Percentiles rank a stretch among this genome's conserved stretches.
phyloP scores from a whole-genome alignment of 2,113 vertebrate species.

The Hippolais icterina region DNA sequence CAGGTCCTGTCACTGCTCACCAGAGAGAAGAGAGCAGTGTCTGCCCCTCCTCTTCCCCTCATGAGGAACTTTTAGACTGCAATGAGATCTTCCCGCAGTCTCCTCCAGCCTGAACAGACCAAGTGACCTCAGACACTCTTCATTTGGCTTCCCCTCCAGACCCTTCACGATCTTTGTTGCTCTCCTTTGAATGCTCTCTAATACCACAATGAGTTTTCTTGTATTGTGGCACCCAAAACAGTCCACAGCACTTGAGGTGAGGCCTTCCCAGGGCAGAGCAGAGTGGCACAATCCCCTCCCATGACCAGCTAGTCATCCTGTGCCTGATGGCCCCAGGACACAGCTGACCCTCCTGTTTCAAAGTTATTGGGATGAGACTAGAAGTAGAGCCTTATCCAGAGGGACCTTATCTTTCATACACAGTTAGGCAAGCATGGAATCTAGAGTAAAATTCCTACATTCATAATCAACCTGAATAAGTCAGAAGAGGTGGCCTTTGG shows the following conservation, averaged over 20 bases:
- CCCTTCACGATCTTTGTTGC: neutral
- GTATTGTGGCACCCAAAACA: neutral
- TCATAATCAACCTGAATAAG: neutral
- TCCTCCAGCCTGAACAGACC: neutral
- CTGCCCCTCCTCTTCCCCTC: neutral
- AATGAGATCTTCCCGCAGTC: neutral
- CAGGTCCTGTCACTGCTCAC: neutral
- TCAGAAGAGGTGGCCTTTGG: neutral
- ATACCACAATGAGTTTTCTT: too few species aligned
- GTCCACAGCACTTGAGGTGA: fast-evolving
- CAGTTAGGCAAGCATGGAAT: neutral
- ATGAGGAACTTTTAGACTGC: fast-evolving
- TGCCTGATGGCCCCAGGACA: neutral
- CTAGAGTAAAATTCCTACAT: neutral
- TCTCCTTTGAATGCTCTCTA: neutral
- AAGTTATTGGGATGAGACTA: neutral
- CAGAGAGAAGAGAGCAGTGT: fast-evolving
- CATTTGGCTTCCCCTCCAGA: neutral
- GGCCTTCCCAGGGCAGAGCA: neutral
- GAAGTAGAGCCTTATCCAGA: neutral
- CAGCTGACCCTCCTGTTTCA: neutral
- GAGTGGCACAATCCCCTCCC: neutral
- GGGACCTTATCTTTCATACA: neutral
- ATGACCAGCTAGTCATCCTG: fast-evolving
- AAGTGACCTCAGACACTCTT: neutral